phyloP scores from a whole-genome alignment of 2,888 invertebrate species.

The Bugulina stolonifera region DNA sequence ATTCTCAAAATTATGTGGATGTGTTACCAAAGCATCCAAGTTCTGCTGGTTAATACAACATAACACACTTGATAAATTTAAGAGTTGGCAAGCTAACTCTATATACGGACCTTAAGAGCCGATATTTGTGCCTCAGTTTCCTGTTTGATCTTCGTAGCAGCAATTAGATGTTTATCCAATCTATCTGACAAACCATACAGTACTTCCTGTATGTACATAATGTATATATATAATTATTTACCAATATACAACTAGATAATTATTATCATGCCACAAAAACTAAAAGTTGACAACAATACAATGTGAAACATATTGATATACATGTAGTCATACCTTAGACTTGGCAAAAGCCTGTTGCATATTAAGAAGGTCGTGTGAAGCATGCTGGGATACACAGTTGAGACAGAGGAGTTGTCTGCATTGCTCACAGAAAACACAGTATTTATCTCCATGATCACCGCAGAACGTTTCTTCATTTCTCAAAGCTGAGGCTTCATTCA shows the following conservation, averaged over 20 bases:
- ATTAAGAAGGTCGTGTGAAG: conserved; percentile 1
- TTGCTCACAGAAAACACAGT: conserved; percentile 4
- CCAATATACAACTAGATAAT: background rate
- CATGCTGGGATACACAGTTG: background rate
- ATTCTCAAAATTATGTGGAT: too few species aligned
- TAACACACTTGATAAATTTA: background rate
- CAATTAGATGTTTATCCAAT: background rate
- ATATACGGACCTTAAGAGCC: background rate
- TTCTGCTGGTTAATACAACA: background rate
- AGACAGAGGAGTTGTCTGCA: conserved; percentile 5
- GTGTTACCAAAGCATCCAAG: too few species aligned
- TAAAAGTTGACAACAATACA: background rate
- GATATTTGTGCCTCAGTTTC: background rate
- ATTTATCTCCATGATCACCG: background rate
- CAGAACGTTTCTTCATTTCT: conserved; percentile 2
- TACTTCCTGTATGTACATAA: background rate
- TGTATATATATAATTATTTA: background rate
- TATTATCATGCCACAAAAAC: background rate
- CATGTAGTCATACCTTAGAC: background rate
- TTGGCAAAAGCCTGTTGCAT: background rate
- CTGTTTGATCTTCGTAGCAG: background rate
- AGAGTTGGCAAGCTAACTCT: background rate
- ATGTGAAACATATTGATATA: background rate
- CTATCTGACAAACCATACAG: background rate
- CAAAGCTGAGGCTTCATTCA: conserved; percentile 1